Conservation (phyloP, 2,888 invertebrate genomes). For the Tenthredo distinguenda region DNA sequence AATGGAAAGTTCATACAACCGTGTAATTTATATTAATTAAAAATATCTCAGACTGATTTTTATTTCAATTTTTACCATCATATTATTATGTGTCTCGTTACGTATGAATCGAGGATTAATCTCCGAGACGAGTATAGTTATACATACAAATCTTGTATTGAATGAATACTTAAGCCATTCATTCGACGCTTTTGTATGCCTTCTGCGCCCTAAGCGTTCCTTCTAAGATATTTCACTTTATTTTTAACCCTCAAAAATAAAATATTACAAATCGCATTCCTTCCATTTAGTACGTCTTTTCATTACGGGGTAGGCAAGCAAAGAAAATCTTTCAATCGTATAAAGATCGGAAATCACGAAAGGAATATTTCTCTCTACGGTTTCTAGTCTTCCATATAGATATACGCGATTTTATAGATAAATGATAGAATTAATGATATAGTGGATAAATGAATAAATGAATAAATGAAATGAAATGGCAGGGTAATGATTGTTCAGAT, state of each 20-base stretch:
- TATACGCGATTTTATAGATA: neutral
- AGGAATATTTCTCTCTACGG: neutral
- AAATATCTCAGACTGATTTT: neutral
- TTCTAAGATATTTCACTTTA: neutral
- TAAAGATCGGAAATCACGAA: too few species aligned
- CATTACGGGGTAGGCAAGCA: neutral
- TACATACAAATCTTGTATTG: neutral
- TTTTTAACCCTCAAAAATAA: neutral
- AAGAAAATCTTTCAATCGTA: neutral
- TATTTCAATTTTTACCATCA: neutral
- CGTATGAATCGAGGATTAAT: neutral
- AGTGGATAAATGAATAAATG: neutral
- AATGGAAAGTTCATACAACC: neutral
- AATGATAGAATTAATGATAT: neutral
- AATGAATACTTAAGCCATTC: neutral
- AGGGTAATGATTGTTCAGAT: too few species aligned
- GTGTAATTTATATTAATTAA: neutral
- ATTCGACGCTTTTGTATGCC: slow-evolving; percentile 6
- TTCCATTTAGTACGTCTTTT: neutral
- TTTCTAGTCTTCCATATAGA: neutral
- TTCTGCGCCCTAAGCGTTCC: neutral
- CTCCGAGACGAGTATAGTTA: neutral
- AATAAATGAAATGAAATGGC: too few species aligned
- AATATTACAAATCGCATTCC: neutral
- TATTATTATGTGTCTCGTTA: neutral